Conservation (phyloP, 2,888 invertebrate species). For the Drosophila mulleri region DNA sequence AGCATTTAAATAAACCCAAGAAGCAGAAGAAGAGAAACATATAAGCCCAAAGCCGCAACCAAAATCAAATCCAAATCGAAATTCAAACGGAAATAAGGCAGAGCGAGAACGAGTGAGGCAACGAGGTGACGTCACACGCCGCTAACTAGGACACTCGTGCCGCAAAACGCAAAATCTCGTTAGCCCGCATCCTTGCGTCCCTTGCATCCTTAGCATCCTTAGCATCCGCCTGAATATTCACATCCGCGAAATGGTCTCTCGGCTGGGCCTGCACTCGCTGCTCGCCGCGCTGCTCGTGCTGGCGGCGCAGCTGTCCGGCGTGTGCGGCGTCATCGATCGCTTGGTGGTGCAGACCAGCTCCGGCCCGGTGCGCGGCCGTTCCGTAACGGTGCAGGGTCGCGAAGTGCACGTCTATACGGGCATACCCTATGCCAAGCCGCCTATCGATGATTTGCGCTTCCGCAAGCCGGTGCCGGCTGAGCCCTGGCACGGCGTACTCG, state of each 20-base stretch:
- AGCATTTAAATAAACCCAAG: constrained; percentile 7
- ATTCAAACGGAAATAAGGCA: constrained; percentile 6
- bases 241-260: constrained; percentile 62
- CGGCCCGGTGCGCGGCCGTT: constrained; percentile 92
- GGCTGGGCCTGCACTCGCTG: constrained; percentile 52
- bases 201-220: constrained; percentile 35
- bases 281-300: constrained; percentile 70
- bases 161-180: constrained; percentile 45
- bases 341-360: constrained; percentile 93
- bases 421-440: constrained; percentile 96
- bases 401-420: constrained; percentile 95
- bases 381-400: constrained; percentile 92
- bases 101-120: constrained; percentile 9
- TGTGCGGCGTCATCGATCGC: constrained; percentile 87
- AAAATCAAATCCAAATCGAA: constrained; percentile 19
- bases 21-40: neutral
- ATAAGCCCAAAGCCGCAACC: constrained; percentile 1
- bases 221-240: constrained; percentile 29
- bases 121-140: constrained; percentile 60
- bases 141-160: constrained; percentile 60
- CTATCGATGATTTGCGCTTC: constrained; percentile 93
- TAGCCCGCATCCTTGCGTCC: constrained; percentile 28
- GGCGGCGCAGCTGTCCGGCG: constrained; percentile 77
- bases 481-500: constrained; percentile 94
- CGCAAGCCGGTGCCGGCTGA: constrained; percentile 93